Conservation (phyloP, 2,797 vertebrate species). For the Micromesistius poutassou region DNA sequence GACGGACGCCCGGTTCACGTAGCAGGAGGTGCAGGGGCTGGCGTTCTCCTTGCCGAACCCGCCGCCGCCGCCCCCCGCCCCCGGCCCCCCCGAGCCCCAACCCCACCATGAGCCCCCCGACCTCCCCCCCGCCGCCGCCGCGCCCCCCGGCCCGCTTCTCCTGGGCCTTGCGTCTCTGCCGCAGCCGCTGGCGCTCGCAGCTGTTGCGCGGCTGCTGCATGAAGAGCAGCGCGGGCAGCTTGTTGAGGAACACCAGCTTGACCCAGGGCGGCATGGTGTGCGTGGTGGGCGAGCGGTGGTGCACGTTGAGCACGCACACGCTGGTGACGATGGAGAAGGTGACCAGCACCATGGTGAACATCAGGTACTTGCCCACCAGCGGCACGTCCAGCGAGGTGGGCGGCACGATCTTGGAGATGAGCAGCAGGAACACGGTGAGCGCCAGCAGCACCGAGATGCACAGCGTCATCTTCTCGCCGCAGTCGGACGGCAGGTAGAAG, state of each 20-base stretch:
- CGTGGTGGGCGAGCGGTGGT: slow-evolving; percentile 93
- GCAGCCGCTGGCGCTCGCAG: slow-evolving; percentile 86
- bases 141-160: slow-evolving; percentile 74
- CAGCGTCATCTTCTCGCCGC: slow-evolving; percentile 95
- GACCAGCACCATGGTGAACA: slow-evolving; percentile 98
- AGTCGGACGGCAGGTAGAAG: slow-evolving; percentile 94
- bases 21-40: slow-evolving; percentile 85
- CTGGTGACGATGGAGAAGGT: slow-evolving; percentile 97
- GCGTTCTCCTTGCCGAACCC: slow-evolving; percentile 69
- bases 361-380: slow-evolving; percentile 94
- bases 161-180: slow-evolving; percentile 77
- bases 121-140: slow-evolving; percentile 57
- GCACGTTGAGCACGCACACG: slow-evolving; percentile 93
- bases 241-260: slow-evolving; percentile 87
- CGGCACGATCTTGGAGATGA: slow-evolving; percentile 95
- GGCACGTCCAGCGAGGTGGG: slow-evolving; percentile 93
- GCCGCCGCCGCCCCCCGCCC: slow-evolving; percentile 37
- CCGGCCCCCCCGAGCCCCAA: slow-evolving; percentile 56
- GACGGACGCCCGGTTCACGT: slow-evolving; percentile 80
- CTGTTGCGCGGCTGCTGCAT: slow-evolving; percentile 89
- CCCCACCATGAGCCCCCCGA: slow-evolving; percentile 68
- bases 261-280: slow-evolving; percentile 98
- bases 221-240: slow-evolving; percentile 88
- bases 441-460: slow-evolving; percentile 94
- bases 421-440: slow-evolving; percentile 92